These are phyloP conservation scores for Paramuricea clavata DNA, from an alignment of 92 coral and sea anemone species.

Conservation along the genomic window DNA sequence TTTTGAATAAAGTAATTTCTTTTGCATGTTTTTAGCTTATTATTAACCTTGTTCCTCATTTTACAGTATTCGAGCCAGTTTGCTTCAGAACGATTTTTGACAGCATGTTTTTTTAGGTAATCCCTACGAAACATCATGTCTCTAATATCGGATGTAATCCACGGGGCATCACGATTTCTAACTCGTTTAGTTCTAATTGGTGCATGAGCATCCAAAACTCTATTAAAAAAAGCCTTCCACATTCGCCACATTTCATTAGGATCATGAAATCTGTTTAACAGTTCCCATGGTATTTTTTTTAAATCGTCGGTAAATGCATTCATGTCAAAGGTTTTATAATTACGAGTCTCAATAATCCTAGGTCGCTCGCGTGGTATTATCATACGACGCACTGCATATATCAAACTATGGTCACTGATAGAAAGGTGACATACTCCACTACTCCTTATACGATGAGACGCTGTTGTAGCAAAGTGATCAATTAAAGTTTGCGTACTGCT, in stretches of 20 bases:
- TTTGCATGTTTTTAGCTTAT: slow-evolving; percentile 27
- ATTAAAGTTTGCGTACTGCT: not conserved
- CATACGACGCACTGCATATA: not conserved
- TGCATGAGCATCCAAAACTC: slow-evolving; percentile 29
- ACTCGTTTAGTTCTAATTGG: slow-evolving; percentile 18
- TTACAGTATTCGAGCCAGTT: not conserved
- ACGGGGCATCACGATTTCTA: not conserved
- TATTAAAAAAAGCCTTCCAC: not conserved
- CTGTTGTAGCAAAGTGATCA: slow-evolving; percentile 26
- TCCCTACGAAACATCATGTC: slow-evolving; percentile 47
- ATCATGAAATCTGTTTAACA: not conserved
- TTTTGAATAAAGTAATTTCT: slow-evolving; percentile 25
- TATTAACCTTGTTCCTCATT: slow-evolving; percentile 30
- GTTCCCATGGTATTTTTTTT: slow-evolving; percentile 32
- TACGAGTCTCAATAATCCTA: not conserved
- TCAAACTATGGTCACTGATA: slow-evolving; percentile 57
- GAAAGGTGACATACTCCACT: slow-evolving; percentile 15
- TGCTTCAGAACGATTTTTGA: slow-evolving; percentile 21
- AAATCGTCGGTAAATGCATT: slow-evolving; percentile 33
- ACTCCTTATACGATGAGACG: not conserved
- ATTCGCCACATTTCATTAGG: slow-evolving; percentile 12
- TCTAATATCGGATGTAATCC: not conserved
- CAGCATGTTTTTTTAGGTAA: slow-evolving; percentile 41
- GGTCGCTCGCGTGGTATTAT: slow-evolving; percentile 20
- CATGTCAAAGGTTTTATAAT: slow-evolving; percentile 39